Evolutionary conservation across 2,113 vertebrate genomes (phyloP), one percentile per base, ranked within the genome.

Genomic region (Lasiurus cinereus): DNA sequence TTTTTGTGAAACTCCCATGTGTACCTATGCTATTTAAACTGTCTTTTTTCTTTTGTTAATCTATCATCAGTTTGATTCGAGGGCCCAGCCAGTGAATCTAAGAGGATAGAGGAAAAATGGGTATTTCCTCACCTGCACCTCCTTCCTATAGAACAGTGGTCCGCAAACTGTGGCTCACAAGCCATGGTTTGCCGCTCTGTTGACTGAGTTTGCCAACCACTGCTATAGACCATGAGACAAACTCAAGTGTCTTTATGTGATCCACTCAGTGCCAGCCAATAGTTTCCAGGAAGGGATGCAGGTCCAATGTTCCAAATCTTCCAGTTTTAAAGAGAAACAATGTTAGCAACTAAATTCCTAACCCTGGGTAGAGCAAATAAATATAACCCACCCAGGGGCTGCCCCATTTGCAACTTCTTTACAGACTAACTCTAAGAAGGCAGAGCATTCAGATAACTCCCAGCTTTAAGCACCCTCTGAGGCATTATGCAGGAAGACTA

Each of bases 311-410:
- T 89, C 33, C 54, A 84, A 43, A 78, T 84, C 29, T 87, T 91
- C 69, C 36, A 29, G 14, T 46, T 66, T 82, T 77, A 90, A 90
- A 90, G 48, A 87, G 52, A 74, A 95, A 22, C 43, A 72, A 91
- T 15, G 54, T 48, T 88, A 56, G 48, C 82, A 93, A 80, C 67
- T 70, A 50, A 85, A 82, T 56, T 84, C 73, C 80, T 94, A 89
- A 83, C 18, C 19, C 70, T 67, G 52, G 16, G 24, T 77, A 46
- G 24, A 8, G 69, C 62, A 83, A 93, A 93, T 78, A 94, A 90
- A 95, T 31, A 69, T 36, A 72, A 83, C 27, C 64, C 62, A 79
- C 18, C 39, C 31, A 72, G 70, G 50, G 16, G 69, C 69, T 77
- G n/a, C 70, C 15, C 15, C 29, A 22, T 59, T 72, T 90, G 88